Evolutionary conservation across 1,140 invertebrate species (phyloP), one percentile per base, ranked within the genome.

Genomic region (Odontomachus brunneus): DNA sequence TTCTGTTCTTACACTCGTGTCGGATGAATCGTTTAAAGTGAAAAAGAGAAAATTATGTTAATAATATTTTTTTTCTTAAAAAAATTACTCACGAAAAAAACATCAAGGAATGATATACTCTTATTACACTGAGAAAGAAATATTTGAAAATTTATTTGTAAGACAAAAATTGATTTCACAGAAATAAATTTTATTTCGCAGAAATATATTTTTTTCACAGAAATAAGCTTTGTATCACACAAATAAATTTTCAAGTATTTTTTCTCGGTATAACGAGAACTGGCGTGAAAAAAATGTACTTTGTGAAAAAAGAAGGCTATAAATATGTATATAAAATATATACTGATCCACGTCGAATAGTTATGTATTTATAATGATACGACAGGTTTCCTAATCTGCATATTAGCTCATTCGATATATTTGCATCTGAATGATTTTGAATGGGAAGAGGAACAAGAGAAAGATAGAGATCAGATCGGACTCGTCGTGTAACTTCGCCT

Each of bases 371-470:
- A 51, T 38, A 22, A 22, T 44, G 57, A 59, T 22, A 15, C 19
- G 19, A 22, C 22, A 22, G 19, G 19, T 24, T 44, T 44, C 38
- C 9, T 29, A 57, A 14, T 33, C 19, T 3, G 15, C 53, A 22
- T 73, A 53, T 33, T 38, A 59, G 24, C 33, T 59, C 55, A 57
- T 57, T 59, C 69, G 11, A 22, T 59, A 26, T 24, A 5, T 65
- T 63, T 24, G 26, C 26, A 44, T 29, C n/a, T 1, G 26, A 65
- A 65, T 38, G 44, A 76, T 62, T 53, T 76, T 44, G 38, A 44
- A 44, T 12, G 7, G 15, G 19, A 33, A 65, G 44, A 75, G 26
- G 73, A 48, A 51, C 17, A 22, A 5, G 22, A 53, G 38, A 7
- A 11, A 7, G 38, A 44, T 7, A 7, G 38, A 44, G 9, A 44